Base-by-base conservation (phyloP, 2,113 vertebrate species). In the Rhagologus leucostigma region DNA sequence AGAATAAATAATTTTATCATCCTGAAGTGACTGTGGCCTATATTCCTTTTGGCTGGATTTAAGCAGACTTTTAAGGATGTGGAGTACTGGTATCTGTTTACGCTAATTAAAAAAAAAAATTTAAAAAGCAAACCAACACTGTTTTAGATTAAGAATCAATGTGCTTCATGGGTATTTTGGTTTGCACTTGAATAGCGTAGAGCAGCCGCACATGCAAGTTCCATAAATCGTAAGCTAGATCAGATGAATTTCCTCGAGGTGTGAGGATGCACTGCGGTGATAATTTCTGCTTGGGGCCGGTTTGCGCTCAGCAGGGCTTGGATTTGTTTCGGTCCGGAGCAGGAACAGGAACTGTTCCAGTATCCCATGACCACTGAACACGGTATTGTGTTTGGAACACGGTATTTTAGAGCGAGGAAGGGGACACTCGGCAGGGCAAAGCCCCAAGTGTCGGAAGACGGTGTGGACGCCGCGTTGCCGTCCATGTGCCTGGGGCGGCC, bases 1-100 rank as follows among this genome's bases (percentile, higher is more conserved):
- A 89, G 41, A 97, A 94, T 95, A 96, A 96, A 96, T 47, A 56
- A 73, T 56, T 60, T 89, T 90, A 49, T n/a, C 75, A 37, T 23
- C 65, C 46, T 62, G 59, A 44, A 76, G 4, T 4, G 22, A 37
- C 29, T 39, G 63, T 49, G 32, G 37, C 49, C 39, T 47, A 2
- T 75, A 32, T 37, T 78, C 44, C 24, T 78, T 67, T 49, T 53
- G 53, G 10, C 17, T 52, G 68, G n/a, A 49, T 65, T 82, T 39
- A 64, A 59, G 62, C 21, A 59, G 29, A 20, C 24, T 62, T 71
- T 81, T 46, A 71, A 91, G 44, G 39, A 37, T 55, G 17, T 30
- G 9, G 23, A 20, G 6, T 60, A 68, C 7, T 10, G 27, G 1
- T 68, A 13, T 55, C 57, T 69, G 15, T 55, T 76, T 73, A 55